A percentile compares a stretch with the other conserved stretches of the same genome.
Evolutionary conservation across 2,888 invertebrate species (phyloP).

Genomic region (Volucella inflata): DNA sequence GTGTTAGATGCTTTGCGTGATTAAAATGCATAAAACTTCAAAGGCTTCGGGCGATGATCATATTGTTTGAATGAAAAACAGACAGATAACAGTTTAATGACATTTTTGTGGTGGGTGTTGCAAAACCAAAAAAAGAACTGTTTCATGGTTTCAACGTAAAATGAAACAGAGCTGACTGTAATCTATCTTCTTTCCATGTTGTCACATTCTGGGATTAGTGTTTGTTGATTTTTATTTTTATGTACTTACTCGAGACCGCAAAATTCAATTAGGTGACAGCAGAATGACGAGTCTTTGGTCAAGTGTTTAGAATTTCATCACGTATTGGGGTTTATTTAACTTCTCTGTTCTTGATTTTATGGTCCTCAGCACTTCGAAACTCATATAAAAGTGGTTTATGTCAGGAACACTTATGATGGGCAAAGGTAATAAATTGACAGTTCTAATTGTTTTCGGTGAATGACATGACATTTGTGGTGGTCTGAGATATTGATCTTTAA

Average conservation of each 20-base stretch:
- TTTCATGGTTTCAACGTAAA: neutral
- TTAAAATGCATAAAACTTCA: slow-evolving; percentile 37
- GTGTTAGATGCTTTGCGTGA: slow-evolving; percentile 33
- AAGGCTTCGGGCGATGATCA: slow-evolving; percentile 5
- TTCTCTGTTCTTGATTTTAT: slow-evolving; percentile 40
- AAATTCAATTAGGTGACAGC: slow-evolving; percentile 34
- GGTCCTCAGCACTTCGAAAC: neutral
- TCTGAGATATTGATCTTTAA: no score
- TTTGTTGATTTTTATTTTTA: slow-evolving; percentile 2
- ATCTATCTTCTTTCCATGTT: slow-evolving; percentile 10
- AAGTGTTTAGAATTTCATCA: slow-evolving; percentile 43
- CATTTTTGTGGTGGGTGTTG: slow-evolving; percentile 16
- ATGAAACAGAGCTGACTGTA: slow-evolving; percentile 22
- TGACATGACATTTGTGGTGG: neutral
- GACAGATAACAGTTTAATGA: neutral
- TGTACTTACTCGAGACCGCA: neutral
- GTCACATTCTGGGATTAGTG: neutral
- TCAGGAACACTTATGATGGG: neutral
- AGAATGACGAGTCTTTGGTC: neutral
- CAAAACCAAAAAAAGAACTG: neutral
- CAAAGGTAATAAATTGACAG: neutral
- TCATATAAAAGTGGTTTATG: slow-evolving; percentile 16
- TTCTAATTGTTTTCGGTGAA: slow-evolving; percentile 6
- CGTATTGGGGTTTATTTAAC: slow-evolving; percentile 46
- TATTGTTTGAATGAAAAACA: neutral